A percentile compares a stretch with the other conserved stretches of the same genome.
phyloP scores from a whole-genome alignment of 1,140 invertebrate genomes.

The Drosophila auraria region DNA sequence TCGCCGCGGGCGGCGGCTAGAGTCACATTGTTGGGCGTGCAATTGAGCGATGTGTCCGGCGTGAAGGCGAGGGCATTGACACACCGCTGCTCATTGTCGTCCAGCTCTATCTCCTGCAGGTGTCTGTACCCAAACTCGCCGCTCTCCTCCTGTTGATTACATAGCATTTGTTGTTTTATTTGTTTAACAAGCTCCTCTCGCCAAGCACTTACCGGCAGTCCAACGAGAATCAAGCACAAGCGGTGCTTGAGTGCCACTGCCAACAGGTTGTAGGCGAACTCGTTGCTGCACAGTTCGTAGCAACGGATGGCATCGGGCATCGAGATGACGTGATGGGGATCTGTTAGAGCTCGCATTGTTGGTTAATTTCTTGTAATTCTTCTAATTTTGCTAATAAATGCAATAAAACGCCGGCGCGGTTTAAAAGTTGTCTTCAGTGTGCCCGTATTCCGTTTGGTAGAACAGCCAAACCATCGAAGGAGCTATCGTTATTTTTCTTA shows the following conservation, averaged over 20 bases:
- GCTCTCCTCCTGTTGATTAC: constrained; percentile 63
- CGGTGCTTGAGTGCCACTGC: constrained; percentile 61
- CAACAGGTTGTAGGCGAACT: constrained; percentile 76
- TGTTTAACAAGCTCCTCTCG: not conserved
- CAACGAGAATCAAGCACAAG: constrained; percentile 62
- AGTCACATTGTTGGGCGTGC: constrained; percentile 87
- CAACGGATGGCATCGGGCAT: constrained; percentile 60
- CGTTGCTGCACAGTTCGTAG: constrained; percentile 71
- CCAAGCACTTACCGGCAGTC: constrained; percentile 66
- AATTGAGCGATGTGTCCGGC: constrained; percentile 88
- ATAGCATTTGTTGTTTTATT: not conserved
- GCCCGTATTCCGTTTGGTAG: not conserved
- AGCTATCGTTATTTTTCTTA: no score
- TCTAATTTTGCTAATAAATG: not conserved
- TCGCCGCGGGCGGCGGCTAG: constrained; percentile 87
- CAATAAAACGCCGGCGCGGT: constrained; percentile 34
- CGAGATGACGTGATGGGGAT: constrained; percentile 54
- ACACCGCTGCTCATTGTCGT: constrained; percentile 75
- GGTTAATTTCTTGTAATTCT: not conserved
- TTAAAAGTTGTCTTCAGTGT: constrained; percentile 17
- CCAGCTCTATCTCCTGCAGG: constrained; percentile 86
- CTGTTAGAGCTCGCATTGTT: constrained; percentile 42
- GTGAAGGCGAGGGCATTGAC: constrained; percentile 87
- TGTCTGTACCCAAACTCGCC: constrained; percentile 71
- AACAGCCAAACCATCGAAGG: not conserved